Percentiles rank a stretch among this genome's conserved stretches.
These are phyloP conservation scores for Drosophila sproati DNA, from an alignment of 1,140 invertebrate species.

Conservation along the genomic window DNA sequence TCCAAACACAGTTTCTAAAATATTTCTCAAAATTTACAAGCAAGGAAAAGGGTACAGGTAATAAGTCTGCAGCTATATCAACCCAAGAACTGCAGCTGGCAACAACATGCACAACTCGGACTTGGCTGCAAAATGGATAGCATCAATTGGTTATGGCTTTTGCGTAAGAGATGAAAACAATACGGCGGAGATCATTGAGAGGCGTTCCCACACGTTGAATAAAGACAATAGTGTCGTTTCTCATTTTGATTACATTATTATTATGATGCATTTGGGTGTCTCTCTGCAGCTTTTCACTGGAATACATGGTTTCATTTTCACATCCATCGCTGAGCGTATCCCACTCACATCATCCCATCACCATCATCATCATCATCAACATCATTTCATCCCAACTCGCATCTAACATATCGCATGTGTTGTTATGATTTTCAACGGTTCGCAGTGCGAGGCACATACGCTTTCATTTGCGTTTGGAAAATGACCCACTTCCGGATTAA, in stretches of 20 bases:
- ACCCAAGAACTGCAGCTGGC: background rate
- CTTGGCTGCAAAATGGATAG: constrained; percentile 25
- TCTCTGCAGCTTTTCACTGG: constrained; percentile 40
- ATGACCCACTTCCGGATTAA: constrained; percentile 80
- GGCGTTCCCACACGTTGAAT: constrained; percentile 44
- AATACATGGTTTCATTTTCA: constrained; percentile 69
- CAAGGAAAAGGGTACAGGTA: too few species aligned
- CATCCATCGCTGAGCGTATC: constrained; percentile 45
- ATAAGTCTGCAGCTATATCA: too few species aligned
- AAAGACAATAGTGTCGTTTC: constrained; percentile 54
- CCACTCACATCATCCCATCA: constrained; percentile 29
- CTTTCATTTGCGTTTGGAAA: constrained; percentile 79
- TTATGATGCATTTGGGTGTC: constrained; percentile 42
- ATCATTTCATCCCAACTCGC: constrained; percentile 3
- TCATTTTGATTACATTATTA: constrained; percentile 55
- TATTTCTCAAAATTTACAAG: too few species aligned
- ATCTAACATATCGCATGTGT: constrained; percentile 33
- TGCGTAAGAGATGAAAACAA: constrained; percentile 21
- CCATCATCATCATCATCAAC: constrained; percentile 1
- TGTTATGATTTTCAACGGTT: constrained; percentile 64
- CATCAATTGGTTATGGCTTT: constrained; percentile 31
- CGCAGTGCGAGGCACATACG: constrained; percentile 47
- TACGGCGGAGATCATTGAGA: constrained; percentile 1
- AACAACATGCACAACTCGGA: background rate
- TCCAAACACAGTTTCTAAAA: background rate